Conservation (phyloP, 2,888 invertebrate species). For the Tenthredo scrophulariae region DNA sequence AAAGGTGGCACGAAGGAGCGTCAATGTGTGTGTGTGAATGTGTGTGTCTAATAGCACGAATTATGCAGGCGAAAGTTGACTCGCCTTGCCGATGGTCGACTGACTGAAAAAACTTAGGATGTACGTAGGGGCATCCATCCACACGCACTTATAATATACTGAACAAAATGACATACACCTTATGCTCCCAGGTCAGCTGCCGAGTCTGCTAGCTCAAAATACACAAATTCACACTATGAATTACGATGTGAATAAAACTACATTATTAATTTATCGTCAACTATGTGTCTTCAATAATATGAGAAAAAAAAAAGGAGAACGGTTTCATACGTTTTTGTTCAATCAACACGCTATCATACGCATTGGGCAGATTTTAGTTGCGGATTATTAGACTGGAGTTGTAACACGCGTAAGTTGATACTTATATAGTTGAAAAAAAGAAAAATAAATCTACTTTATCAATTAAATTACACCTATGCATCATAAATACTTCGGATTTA, state of each 20-base stretch:
- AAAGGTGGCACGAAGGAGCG: slow-evolving; percentile 64
- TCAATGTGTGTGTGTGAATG: slow-evolving; percentile 62
- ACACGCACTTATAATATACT: slow-evolving; percentile 42
- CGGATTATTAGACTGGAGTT: neutral
- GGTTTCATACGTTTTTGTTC: neutral
- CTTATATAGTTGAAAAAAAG: neutral
- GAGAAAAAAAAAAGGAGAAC: neutral
- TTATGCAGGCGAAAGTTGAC: slow-evolving; percentile 67
- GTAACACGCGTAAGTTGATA: neutral
- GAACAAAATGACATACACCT: neutral
- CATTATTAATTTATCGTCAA: slow-evolving; percentile 22
- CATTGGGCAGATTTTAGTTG: neutral
- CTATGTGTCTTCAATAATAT: neutral
- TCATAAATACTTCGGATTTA: slow-evolving; percentile 13
- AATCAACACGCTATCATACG: neutral
- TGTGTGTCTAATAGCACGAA: slow-evolving; percentile 60
- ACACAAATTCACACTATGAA: slow-evolving; percentile 54
- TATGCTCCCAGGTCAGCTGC: slow-evolving; percentile 54
- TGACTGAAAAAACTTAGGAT: slow-evolving; percentile 32
- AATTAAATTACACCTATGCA: neutral
- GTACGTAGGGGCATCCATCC: slow-evolving; percentile 35
- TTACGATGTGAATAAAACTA: neutral
- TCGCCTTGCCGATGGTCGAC: slow-evolving; percentile 48
- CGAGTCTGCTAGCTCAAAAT: slow-evolving; percentile 63
- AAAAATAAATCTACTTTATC: neutral